Conservation (phyloP, 2,797 vertebrate genomes). For the Galagoides demidoff region DNA sequence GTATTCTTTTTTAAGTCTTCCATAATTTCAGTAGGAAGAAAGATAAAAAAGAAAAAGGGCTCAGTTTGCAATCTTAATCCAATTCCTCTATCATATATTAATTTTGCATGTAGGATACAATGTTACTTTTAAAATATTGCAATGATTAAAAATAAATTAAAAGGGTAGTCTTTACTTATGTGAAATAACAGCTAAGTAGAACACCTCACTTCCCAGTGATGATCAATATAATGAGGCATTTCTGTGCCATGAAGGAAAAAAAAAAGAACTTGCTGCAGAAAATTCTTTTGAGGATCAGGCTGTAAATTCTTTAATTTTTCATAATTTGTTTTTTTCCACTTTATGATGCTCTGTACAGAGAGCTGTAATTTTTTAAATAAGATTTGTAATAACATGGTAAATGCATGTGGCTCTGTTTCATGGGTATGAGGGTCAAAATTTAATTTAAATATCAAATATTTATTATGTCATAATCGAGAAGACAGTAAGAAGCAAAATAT, state of each 20-base stretch:
- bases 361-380: background rate
- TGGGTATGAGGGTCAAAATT: background rate
- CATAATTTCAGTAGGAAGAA: constrained; percentile 14
- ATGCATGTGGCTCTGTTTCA: background rate
- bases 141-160: constrained; percentile 58
- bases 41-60: background rate
- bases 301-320: background rate
- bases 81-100: background rate
- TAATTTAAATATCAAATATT: constrained; percentile 53
- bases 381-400: background rate
- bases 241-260: background rate
- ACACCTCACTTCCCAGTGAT: constrained; percentile 13
- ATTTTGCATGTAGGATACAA: background rate
- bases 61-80: background rate
- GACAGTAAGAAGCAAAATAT: constrained; percentile 18
- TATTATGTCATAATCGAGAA: background rate
- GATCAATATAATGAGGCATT: constrained; percentile 35
- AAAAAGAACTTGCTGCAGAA: background rate
- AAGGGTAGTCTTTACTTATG: constrained; percentile 5
- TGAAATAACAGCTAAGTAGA: background rate
- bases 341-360: background rate
- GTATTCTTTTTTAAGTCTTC: background rate
- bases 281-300: constrained; percentile 18
- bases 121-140: constrained; percentile 23
- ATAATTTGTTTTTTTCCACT: background rate